phyloP scores from a whole-genome alignment of 2,797 vertebrate species.

The Phataginus tetradactyla region DNA sequence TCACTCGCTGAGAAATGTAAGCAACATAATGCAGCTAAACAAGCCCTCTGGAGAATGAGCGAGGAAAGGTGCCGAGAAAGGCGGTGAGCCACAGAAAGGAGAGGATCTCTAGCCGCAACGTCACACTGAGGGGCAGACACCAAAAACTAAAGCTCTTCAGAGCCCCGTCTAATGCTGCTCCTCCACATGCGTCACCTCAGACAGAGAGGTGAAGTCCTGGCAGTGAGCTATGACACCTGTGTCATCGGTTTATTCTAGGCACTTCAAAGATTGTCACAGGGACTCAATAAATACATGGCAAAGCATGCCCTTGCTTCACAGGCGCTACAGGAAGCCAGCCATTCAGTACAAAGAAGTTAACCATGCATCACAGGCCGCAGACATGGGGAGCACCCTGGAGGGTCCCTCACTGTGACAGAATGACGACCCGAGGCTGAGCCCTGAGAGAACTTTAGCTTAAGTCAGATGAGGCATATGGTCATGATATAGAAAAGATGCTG shows the following conservation, averaged over 20 bases:
- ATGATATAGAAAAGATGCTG: neutral
- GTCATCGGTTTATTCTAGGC: neutral
- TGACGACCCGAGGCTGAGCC: neutral
- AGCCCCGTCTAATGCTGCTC: neutral
- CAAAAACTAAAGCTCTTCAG: neutral
- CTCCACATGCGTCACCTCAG: neutral
- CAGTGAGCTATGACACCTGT: neutral
- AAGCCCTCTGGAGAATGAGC: neutral
- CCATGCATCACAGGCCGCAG: slow-evolving; percentile 40
- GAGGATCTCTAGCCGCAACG: neutral
- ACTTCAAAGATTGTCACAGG: neutral
- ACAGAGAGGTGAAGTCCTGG: neutral
- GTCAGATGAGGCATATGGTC: neutral
- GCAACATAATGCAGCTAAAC: neutral
- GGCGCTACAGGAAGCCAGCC: slow-evolving; percentile 42
- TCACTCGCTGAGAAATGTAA: neutral
- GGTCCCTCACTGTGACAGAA: slow-evolving; percentile 21
- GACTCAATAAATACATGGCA: neutral
- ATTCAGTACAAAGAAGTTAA: neutral
- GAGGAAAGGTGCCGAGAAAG: neutral
- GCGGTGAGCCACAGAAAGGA: neutral
- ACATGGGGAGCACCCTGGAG: neutral
- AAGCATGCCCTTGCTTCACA: slow-evolving; percentile 47
- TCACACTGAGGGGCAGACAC: neutral
- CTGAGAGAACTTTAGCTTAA: neutral